Percentiles rank a stretch among this genome's conserved stretches.
phyloP scores from a whole-genome alignment of 2,113 vertebrate species.

The Heterotis niloticus region DNA sequence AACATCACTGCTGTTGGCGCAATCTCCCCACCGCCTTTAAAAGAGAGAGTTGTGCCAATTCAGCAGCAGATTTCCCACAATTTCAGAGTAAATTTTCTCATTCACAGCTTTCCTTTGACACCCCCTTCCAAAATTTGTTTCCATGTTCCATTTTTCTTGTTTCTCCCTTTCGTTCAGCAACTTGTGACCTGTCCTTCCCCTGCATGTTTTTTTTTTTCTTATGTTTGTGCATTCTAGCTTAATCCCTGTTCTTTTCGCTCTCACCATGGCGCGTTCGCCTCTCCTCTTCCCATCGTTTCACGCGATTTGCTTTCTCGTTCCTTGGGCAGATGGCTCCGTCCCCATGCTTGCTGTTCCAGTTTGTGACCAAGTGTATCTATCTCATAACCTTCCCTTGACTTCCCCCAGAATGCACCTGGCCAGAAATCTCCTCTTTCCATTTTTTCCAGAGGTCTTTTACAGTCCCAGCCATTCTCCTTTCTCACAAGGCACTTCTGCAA shows the following conservation, averaged over 20 bases:
- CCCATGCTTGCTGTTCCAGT: not conserved
- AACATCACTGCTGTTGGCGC: conserved; percentile 8
- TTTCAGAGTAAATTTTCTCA: not conserved
- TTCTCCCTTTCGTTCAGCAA: not conserved
- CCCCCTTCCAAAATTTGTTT: not conserved
- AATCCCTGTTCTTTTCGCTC: not conserved
- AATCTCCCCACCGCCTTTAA: not conserved
- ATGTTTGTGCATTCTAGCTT: too few species aligned
- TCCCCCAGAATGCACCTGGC: not conserved
- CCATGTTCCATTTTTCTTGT: not conserved
- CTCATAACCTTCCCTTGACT: not conserved
- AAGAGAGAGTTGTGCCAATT: not conserved
- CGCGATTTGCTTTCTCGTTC: not conserved
- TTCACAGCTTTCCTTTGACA: not conserved
- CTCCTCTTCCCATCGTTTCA: not conserved
- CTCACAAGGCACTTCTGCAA: not conserved
- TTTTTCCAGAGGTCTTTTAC: not conserved
- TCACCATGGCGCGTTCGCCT: not conserved
- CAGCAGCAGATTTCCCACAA: not conserved
- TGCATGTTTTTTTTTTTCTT: too few species aligned
- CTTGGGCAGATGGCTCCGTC: not conserved
- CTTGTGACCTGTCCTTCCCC: not conserved
- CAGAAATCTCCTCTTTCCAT: not conserved
- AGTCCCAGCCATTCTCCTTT: not conserved
- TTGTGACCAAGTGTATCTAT: not conserved